Evolutionary conservation across 35 echinoderm and acorn worm species (phyloP).

Genomic region (Stichopus chloronotus): DNA sequence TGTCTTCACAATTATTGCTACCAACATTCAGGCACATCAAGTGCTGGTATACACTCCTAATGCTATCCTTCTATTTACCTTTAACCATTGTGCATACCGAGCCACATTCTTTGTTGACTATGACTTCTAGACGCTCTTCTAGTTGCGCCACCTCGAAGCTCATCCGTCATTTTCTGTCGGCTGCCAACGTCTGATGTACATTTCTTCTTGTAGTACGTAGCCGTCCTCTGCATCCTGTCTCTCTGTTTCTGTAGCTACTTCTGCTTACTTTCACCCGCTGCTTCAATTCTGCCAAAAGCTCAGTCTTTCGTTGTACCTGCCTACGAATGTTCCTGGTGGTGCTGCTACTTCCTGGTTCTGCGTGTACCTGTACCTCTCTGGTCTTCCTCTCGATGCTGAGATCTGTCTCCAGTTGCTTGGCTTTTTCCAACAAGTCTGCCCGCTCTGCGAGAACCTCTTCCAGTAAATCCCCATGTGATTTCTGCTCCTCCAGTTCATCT

Average conservation of each 20-base stretch:
- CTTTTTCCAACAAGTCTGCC: background rate
- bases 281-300: background rate
- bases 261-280: background rate
- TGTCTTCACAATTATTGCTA: background rate
- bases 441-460: background rate
- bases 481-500: background rate
- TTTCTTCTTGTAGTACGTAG: background rate
- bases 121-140: background rate
- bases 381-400: background rate
- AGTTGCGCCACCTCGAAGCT: background rate
- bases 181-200: background rate
- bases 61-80: slow-evolving; percentile 52
- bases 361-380: background rate
- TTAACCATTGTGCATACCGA: slow-evolving; percentile 2
- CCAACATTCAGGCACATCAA: slow-evolving; percentile 48
- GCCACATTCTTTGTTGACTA: background rate
- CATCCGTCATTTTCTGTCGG: background rate
- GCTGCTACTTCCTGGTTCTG: too few relatives aligned
- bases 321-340: background rate
- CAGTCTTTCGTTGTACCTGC: background rate
- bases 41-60: slow-evolving; percentile 15
- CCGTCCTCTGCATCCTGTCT: background rate
- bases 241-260: background rate
- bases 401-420: background rate
- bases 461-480: background rate